These are phyloP conservation scores for Bursaphelenchus mucronatus DNA, from an alignment of 1,140 invertebrate genomes.

Conservation along the genomic window DNA sequence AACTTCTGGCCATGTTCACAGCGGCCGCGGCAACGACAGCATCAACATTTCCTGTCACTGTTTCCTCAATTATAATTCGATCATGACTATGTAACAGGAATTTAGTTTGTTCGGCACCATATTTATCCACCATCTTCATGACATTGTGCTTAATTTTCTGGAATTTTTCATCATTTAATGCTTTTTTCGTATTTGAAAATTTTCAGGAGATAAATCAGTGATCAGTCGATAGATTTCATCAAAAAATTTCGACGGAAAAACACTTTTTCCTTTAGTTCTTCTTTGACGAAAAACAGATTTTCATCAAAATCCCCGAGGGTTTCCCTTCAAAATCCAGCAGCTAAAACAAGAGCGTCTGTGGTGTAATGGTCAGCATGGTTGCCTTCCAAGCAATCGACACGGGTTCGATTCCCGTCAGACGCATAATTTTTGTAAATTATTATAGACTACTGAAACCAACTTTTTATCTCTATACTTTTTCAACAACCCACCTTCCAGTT, in stretches of 20 bases:
- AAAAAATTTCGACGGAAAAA: too few species aligned
- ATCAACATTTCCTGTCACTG: slow-evolving; percentile 30
- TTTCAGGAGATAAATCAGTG: slow-evolving; percentile 12
- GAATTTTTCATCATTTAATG: slow-evolving; percentile 19
- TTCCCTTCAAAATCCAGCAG: too few species aligned
- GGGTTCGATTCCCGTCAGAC: background rate
- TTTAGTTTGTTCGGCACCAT: slow-evolving; percentile 38
- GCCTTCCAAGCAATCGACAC: too few species aligned
- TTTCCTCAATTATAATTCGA: slow-evolving; percentile 35
- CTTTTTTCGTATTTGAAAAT: slow-evolving; percentile 27
- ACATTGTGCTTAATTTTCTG: slow-evolving; percentile 42
- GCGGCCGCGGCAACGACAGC: slow-evolving; percentile 19
- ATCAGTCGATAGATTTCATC: too few species aligned
- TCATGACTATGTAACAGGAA: slow-evolving; percentile 46
- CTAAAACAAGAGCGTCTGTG: too few species aligned
- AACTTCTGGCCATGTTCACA: slow-evolving; percentile 8
- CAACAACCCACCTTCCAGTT: slow-evolving; percentile 85
- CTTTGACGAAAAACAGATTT: too few species aligned
- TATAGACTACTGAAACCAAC: slow-evolving; percentile 3
- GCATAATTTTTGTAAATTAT: slow-evolving; percentile 4
- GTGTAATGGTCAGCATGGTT: too few species aligned
- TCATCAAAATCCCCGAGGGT: too few species aligned
- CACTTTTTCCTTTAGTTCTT: too few species aligned
- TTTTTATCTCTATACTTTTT: background rate
- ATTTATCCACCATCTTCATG: slow-evolving; percentile 43